phyloP scores from a whole-genome alignment of 1,140 invertebrate species.

The Trichogramma pretiosum region DNA sequence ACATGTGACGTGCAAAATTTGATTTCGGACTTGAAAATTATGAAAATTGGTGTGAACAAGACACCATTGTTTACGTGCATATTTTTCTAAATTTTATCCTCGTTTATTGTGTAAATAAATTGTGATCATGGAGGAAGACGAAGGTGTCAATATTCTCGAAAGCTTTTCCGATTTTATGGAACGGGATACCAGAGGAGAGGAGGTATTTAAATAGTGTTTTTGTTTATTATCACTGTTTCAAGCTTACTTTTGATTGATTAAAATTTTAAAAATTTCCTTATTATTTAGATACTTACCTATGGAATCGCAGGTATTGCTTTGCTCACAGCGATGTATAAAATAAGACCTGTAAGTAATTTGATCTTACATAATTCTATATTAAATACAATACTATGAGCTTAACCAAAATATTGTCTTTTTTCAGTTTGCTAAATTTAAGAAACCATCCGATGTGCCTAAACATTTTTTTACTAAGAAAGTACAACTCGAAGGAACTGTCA shows the following conservation, averaged over 20 bases:
- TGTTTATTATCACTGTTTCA: too few relatives aligned
- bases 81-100: too few relatives aligned
- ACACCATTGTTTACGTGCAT: too few relatives aligned
- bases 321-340: slow-evolving; percentile 42
- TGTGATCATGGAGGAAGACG: slow-evolving; percentile 7
- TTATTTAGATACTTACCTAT: slow-evolving; percentile 42
- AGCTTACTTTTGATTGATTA: too few relatives aligned
- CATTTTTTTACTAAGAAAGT: slow-evolving; percentile 40
- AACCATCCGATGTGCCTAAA: slow-evolving; percentile 42
- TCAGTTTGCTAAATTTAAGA: slow-evolving; percentile 45
- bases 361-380: slow-evolving; percentile 13
- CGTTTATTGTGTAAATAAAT: too few relatives aligned
- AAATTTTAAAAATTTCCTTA: slow-evolving; percentile 11
- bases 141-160: slow-evolving; percentile 19
- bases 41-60: slow-evolving; percentile 14
- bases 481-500: slow-evolving; percentile 39
- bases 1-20: neutral
- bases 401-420: slow-evolving; percentile 1
- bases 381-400: neutral
- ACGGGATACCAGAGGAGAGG: slow-evolving; percentile 37
- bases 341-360: slow-evolving; percentile 43
- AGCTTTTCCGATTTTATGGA: slow-evolving; percentile 37
- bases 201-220: slow-evolving; percentile 28
- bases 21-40: neutral
- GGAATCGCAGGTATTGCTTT: slow-evolving; percentile 44